Percentiles rank a stretch among this genome's conserved stretches.
Evolutionary conservation across 2,888 invertebrate genomes (phyloP).

Genomic region (Loripinus fragilis): DNA sequence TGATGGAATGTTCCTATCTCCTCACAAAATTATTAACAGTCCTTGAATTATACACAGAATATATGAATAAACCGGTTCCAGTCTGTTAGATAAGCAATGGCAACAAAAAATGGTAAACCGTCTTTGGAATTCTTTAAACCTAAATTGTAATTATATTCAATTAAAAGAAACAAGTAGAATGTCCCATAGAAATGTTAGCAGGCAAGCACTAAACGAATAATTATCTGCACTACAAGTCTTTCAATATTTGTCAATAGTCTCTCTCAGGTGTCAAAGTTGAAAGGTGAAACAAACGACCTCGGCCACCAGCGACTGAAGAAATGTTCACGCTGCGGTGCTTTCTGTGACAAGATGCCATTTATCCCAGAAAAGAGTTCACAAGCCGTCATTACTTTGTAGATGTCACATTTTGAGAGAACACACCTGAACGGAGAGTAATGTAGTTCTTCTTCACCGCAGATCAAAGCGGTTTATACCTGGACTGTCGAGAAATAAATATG

Average conservation of each 20-base stretch:
- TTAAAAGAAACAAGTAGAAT: neutral
- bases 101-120: no score
- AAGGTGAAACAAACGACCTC: neutral
- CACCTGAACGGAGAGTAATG: constrained; percentile 8
- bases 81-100: no score
- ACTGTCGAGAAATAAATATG: constrained; percentile 13
- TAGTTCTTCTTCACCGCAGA: constrained; percentile 1
- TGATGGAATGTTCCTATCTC: no score
- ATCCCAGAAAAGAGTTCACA: constrained; percentile 20
- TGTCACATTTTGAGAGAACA: constrained; percentile 9
- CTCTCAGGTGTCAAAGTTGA: constrained; percentile 16
- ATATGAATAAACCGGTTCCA: no score
- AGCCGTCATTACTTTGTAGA: constrained; percentile 18
- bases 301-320: neutral
- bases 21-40: no score
- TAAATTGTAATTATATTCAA: no score
- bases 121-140: no score
- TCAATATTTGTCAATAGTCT: constrained; percentile 13
- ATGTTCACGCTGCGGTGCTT: constrained; percentile 10
- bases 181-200: constrained; percentile 6
- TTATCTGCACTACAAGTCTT: constrained; percentile 6
- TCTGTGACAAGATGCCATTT: constrained; percentile 13
- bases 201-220: neutral
- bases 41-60: no score
- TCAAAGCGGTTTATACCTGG: constrained; percentile 17